A percentile compares a stretch with the other conserved stretches of the same genome.
Conservation (phyloP, 2,113 vertebrate genomes). For the Pteropus alecto region DNA sequence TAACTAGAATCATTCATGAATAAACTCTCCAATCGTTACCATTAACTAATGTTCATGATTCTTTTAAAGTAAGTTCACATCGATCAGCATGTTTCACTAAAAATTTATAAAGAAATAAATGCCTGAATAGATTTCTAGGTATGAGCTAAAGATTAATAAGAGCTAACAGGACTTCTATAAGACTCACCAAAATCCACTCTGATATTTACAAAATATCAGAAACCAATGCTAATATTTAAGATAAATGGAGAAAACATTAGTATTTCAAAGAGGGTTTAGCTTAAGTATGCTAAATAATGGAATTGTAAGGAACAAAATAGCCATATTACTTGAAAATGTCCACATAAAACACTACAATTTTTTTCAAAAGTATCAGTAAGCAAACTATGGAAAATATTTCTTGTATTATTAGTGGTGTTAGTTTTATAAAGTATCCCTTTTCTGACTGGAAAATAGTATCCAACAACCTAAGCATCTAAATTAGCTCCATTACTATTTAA, state of each 20-base stretch:
- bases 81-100: background rate
- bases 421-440: background rate
- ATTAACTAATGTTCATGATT: background rate
- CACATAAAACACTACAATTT: background rate
- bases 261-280: background rate
- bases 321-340: background rate
- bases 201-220: background rate
- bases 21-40: background rate
- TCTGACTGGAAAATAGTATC: background rate
- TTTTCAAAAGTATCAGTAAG: conserved; percentile 52
- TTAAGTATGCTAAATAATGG: background rate
- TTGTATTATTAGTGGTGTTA: background rate
- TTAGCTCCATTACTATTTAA: background rate
- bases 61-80: conserved; percentile 8
- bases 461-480: background rate
- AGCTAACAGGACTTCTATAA: background rate
- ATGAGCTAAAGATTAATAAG: background rate
- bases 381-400: conserved; percentile 45
- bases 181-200: background rate
- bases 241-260: background rate
- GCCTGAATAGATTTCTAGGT: background rate
- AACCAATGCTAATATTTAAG: background rate
- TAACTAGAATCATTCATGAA: background rate
- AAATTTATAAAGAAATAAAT: background rate
- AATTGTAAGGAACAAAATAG: background rate